These are phyloP conservation scores for Heliconius ethilla DNA, from an alignment of 2,888 invertebrate genomes.

Conservation along the genomic window DNA sequence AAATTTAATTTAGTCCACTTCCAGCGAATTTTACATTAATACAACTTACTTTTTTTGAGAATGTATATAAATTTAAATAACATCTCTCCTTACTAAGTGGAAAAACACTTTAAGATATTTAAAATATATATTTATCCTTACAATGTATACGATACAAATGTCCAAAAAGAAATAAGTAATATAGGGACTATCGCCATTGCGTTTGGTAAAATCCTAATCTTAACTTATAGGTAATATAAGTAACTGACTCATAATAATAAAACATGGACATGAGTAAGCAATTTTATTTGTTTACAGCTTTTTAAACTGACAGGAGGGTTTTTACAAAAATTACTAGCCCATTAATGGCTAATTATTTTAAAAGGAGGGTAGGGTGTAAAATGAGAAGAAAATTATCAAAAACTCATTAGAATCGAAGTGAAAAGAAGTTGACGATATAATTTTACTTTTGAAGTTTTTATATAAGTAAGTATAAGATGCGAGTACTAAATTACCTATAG, in stretches of 20 bases:
- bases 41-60: not conserved
- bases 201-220: not conserved
- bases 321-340: not conserved
- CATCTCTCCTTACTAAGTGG: not conserved
- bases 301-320: not conserved
- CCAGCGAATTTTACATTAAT: not conserved
- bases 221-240: not conserved
- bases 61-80: not conserved
- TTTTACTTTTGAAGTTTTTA: not conserved
- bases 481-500: no score
- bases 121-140: not conserved
- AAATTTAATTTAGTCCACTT: constrained; percentile 22
- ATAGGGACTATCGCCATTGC: not conserved
- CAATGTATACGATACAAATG: not conserved
- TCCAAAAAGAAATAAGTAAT: not conserved
- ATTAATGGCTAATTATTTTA: constrained; percentile 4
- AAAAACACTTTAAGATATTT: not conserved
- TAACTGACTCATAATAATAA: constrained; percentile 20
- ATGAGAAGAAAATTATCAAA: not conserved
- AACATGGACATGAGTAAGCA: constrained; percentile 16
- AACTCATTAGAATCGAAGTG: not conserved
- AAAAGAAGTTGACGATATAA: not conserved
- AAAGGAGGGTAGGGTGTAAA: constrained; percentile 6
- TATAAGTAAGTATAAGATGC: not conserved
- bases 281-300: constrained; percentile 17